Evolutionary conservation across 2,888 invertebrate species (phyloP).

Genomic region (Netelia fuscicornis): DNA sequence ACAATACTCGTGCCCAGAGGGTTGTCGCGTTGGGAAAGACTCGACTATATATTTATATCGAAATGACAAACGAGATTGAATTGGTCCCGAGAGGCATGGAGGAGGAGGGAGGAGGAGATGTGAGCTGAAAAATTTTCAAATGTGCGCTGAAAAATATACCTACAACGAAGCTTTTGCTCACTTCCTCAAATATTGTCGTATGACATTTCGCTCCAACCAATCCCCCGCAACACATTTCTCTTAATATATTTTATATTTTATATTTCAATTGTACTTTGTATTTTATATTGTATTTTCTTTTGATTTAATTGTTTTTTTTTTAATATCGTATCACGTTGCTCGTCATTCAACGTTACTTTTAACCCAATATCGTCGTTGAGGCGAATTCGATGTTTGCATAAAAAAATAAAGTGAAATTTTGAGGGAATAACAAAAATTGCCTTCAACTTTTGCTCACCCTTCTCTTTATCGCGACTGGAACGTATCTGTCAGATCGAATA

Average conservation of each 20-base stretch:
- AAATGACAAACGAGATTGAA: constrained; percentile 49
- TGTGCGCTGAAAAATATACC: neutral
- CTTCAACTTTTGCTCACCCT: neutral
- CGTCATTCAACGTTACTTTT: neutral
- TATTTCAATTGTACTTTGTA: neutral
- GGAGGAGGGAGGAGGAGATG: neutral
- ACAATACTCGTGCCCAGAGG: neutral
- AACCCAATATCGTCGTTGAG: neutral
- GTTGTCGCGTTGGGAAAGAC: constrained; percentile 6
- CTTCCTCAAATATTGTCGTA: constrained; percentile 2
- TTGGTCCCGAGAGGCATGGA: neutral
- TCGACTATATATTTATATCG: neutral
- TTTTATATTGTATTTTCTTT: neutral
- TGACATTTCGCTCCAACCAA: neutral
- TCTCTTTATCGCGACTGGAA: constrained; percentile 17
- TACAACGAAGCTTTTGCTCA: neutral
- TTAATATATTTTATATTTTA: no score
- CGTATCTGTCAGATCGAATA: constrained; percentile 24
- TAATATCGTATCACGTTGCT: neutral
- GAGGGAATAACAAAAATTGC: neutral
- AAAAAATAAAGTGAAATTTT: neutral
- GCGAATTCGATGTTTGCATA: constrained; percentile 13
- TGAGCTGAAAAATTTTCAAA: neutral
- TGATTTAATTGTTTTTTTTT: neutral
- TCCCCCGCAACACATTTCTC: no score